Evolutionary conservation across 1,140 invertebrate species (phyloP).

Genomic region (Pantala flavescens): DNA sequence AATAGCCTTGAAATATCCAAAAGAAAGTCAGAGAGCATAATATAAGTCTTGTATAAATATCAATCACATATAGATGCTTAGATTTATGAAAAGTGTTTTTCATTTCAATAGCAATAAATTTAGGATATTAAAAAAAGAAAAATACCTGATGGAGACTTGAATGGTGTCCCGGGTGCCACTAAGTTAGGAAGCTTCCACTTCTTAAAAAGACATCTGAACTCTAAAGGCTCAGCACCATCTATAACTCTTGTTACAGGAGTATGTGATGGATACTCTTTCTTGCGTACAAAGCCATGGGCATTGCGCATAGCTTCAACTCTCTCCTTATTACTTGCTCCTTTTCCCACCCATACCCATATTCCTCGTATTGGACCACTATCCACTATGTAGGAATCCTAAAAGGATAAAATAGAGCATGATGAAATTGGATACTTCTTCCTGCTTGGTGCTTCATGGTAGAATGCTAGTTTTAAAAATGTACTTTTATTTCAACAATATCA

Average conservation of each 20-base stretch:
- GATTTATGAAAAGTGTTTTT: too few relatives aligned
- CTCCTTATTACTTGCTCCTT: conserved; percentile 54
- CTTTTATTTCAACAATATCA: too few relatives aligned
- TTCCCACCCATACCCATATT: conserved; percentile 89
- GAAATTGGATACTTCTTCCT: too few relatives aligned
- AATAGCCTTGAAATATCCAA: too few relatives aligned
- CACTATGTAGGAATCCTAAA: conserved; percentile 71
- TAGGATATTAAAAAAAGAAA: neutral
- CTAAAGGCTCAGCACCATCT: conserved; percentile 70
- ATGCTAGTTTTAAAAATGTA: too few relatives aligned
- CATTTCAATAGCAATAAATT: too few relatives aligned
- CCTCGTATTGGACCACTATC: conserved; percentile 69
- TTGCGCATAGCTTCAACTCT: conserved; percentile 70
- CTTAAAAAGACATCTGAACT: conserved; percentile 74
- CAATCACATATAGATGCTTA: too few relatives aligned
- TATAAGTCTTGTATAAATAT: too few relatives aligned
- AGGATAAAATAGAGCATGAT: conserved; percentile 14
- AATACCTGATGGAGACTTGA: neutral
- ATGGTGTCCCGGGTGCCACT: neutral
- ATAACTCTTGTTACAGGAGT: conserved; percentile 69
- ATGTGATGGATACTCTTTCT: conserved; percentile 65
- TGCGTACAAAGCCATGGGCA: conserved; percentile 77
- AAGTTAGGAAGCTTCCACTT: conserved; percentile 47
- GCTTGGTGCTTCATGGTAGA: too few relatives aligned
- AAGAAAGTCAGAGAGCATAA: too few relatives aligned